phyloP scores from a whole-genome alignment of 2,888 invertebrate genomes.

The Cotesia congregata region DNA sequence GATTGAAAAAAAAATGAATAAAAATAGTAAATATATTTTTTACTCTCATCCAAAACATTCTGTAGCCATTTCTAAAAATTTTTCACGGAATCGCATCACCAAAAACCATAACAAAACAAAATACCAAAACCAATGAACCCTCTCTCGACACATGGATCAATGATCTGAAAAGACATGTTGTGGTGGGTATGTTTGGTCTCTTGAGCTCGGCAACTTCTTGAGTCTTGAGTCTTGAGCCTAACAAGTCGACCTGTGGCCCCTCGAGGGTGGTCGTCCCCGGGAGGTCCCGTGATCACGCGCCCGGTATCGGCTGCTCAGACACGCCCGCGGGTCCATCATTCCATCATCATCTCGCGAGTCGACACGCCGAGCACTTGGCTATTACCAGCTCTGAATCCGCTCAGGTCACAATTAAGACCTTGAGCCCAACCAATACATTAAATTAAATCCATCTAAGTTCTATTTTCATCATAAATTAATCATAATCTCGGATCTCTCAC shows the following conservation, averaged over 20 bases:
- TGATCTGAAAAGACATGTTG: conserved; percentile 34
- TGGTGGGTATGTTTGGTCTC: neutral
- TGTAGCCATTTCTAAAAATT: no score
- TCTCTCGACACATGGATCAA: neutral
- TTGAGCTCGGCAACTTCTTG: conserved; percentile 45
- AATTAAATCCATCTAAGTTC: no score
- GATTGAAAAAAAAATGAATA: no score
- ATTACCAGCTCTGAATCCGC: neutral
- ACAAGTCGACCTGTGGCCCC: conserved; percentile 69
- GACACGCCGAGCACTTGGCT: conserved; percentile 43
- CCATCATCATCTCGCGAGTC: conserved; percentile 59
- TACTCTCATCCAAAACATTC: no score
- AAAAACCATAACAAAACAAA: no score
- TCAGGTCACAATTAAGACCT: no score
- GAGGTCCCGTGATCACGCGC: conserved; percentile 69
- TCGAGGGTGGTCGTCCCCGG: conserved; percentile 68
- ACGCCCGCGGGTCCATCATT: conserved; percentile 66
- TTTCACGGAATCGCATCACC: no score
- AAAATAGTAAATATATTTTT: no score
- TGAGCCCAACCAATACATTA: no score
- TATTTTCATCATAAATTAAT: no score
- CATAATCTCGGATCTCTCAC: no score
- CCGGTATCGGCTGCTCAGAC: conserved; percentile 65
- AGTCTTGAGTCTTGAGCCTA: conserved; percentile 53
- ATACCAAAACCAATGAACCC: no score